Conservation (phyloP, 2,888 invertebrate genomes). For the Mechanitis messenoides region DNA sequence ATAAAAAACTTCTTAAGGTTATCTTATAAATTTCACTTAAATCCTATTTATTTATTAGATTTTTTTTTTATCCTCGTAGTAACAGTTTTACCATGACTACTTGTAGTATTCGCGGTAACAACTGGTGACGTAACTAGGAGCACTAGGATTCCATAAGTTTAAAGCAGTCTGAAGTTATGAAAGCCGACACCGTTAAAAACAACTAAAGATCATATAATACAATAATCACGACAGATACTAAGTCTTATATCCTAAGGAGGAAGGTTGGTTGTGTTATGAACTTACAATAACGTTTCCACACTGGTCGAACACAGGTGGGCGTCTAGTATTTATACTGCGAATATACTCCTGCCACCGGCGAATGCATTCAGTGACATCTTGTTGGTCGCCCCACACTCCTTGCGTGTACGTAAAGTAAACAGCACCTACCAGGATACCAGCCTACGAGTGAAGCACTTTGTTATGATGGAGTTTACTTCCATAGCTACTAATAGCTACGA, state of each 20-base stretch:
- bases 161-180: conserved; percentile 25
- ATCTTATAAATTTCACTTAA: too few relatives aligned
- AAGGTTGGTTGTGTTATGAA: conserved; percentile 24
- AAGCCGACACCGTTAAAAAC: not conserved
- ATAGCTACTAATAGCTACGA: conserved; percentile 48
- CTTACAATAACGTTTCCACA: conserved; percentile 65
- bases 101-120: conserved; percentile 22
- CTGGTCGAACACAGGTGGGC: conserved; percentile 59
- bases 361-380: conserved; percentile 61
- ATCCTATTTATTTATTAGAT: too few relatives aligned
- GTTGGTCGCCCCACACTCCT: conserved; percentile 70
- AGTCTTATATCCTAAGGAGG: not conserved
- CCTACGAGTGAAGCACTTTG: conserved; percentile 39
- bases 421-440: conserved; percentile 64
- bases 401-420: conserved; percentile 67
- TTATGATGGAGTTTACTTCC: conserved; percentile 18
- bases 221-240: conserved; percentile 1
- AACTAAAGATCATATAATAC: not conserved
- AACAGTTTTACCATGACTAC: conserved; percentile 27
- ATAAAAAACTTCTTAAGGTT: too few relatives aligned
- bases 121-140: conserved; percentile 63
- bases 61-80: not conserved
- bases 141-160: conserved; percentile 49
- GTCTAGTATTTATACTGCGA: conserved; percentile 61
- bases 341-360: conserved; percentile 65